Evolutionary conservation across 1,140 invertebrate species (phyloP), one percentile per base, ranked within the genome.

Genomic region (Sitophilus oryzae): DNA sequence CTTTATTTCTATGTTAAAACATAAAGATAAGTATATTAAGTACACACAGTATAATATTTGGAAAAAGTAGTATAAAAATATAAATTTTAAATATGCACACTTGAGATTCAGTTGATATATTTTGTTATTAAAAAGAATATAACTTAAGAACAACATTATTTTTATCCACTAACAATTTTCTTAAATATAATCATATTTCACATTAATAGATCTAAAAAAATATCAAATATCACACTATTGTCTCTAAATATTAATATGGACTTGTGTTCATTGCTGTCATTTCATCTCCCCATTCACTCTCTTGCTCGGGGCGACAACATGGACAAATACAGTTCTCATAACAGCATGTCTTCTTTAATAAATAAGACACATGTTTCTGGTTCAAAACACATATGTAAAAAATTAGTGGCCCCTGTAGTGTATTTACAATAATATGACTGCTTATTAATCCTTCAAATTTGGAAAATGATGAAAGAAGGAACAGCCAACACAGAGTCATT

Each of bases 271-370:
- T 88, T 51, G 86, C 84, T 35, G 83, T 84, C 84, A 90, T 83
- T 75, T 91, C 88, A 69, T 91, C 88, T 3, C 88, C 88, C 87
- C 87, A 90, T 63, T 90, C 88, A 2, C 73, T 75, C 25, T 79
- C 75, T 0, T 84, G 56, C 18, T 62, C 80, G 2, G 73, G 73
- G 35, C 71, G 70, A 55, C 77, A 82, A 51, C 79, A 81, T 21
- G 75, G 70, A 52, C 68, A 74, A 22, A 69, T 52, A 53, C 74
- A 76, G 48, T 66, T 68, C 11, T 79, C 80, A 63, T 83, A 84
- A 63, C 83, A 86, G 70, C 85, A 89, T 37, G 84, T 85, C 70
- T 89, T 89, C 37, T 82, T 78, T 3, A 90, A 69, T 36, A 89
- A 71, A 70, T 84, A 89, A 3, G 79, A 83, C 0, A 91, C 86